phyloP scores from a whole-genome alignment of 2,113 vertebrate species.

The Glaucidium brasilianum region DNA sequence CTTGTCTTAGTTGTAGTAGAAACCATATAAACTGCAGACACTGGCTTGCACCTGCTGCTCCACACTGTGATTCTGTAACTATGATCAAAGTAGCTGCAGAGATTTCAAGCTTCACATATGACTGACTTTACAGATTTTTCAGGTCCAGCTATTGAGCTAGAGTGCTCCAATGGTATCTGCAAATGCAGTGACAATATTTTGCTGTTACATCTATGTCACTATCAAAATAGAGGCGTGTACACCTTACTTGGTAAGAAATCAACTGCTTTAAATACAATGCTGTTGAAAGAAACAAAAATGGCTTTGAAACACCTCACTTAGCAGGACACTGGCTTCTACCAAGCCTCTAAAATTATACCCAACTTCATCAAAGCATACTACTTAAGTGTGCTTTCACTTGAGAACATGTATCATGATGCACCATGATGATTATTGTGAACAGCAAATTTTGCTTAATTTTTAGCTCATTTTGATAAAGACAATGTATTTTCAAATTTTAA shows the following conservation, averaged over 20 bases:
- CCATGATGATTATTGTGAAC: background rate
- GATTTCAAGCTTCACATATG: background rate
- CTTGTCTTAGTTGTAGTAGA: background rate
- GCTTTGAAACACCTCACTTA: background rate
- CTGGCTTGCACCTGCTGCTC: background rate
- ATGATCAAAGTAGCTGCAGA: background rate
- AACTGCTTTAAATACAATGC: background rate
- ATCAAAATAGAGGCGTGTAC: background rate
- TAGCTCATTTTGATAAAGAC: background rate
- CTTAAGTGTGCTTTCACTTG: background rate
- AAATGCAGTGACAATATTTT: background rate
- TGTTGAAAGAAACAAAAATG: background rate
- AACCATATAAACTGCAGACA: background rate
- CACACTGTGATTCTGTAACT: background rate
- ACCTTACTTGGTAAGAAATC: background rate
- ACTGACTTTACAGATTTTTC: background rate
- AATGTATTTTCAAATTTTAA: background rate
- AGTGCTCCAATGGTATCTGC: background rate
- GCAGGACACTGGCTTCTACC: background rate
- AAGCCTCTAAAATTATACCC: background rate
- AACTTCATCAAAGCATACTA: background rate
- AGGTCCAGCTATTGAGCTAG: background rate
- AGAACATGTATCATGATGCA: background rate
- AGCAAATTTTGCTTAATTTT: background rate
- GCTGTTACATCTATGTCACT: background rate